Evolutionary conservation across 1,140 invertebrate genomes (phyloP), one percentile per base, ranked within the genome.

Genomic region (Hypothenemus hampei): DNA sequence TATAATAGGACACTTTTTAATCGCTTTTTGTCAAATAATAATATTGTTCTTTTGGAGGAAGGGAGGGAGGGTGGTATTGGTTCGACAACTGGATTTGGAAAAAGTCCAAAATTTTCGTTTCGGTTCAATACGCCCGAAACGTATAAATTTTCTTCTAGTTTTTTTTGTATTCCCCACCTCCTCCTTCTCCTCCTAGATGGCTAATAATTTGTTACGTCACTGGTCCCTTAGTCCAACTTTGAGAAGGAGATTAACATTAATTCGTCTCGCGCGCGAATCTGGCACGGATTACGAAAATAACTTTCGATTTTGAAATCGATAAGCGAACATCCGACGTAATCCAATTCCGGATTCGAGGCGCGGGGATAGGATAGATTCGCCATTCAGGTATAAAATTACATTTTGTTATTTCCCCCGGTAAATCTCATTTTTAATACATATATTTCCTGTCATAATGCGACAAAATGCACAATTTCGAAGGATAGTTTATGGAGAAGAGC

Each of bases 271-370:
- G 20, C 45, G 52, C 52, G 43, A 48, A 46, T 48, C 31, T 22
- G 11, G n/a, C n/a, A n/a, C n/a, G 43, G 36, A 39, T 47, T 55
- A 47, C 52, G 52, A 53, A 55, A 47, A 55, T 55, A 47, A 55
- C 52, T 55, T 55, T 55, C 52, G 52, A 55, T 55, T 55, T 55
- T 55, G 52, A 47, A 47, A 55, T 55, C 52, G 52, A 55, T 55
- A 47, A 55, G 52, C 52, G 16, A 33, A 39, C 44, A 22, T 18
- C 44, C 45, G 44, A 16, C 50, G 31, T 44, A 44, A 53, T 53
- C 50, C 44, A 53, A 53, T 53, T 53, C 40, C 39, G 29, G 41
- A 53, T 53, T 53, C 50, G 40, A 43, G 40, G 50, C 50, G 50
- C 50, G 50, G n/a, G n/a, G n/a, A n/a, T n/a, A n/a, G n/a, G 39